Evolutionary conservation across 2,888 invertebrate species (phyloP).

Genomic region (Nephrotoma appendiculata): DNA sequence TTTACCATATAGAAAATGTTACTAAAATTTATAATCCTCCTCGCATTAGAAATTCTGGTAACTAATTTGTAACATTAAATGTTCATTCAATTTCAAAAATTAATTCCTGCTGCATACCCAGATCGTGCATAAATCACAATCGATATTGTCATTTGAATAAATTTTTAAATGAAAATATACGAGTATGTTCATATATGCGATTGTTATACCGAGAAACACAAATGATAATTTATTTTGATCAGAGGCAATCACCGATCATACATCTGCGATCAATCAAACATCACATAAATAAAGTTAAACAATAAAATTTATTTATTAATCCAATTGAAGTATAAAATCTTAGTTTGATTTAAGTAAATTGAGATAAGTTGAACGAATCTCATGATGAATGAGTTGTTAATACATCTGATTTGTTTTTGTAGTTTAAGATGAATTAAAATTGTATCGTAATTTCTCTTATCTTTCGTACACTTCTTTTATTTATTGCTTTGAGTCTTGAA

Average conservation of each 20-base stretch:
- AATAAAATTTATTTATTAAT: not conserved
- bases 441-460: not conserved
- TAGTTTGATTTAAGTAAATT: not conserved
- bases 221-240: not conserved
- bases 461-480: not conserved
- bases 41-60: too few relatives aligned
- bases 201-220: not conserved
- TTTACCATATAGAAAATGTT: too few relatives aligned
- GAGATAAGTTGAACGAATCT: not conserved
- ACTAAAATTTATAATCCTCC: too few relatives aligned
- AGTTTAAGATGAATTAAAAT: not conserved
- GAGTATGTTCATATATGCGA: too few relatives aligned
- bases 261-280: not conserved
- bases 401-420: not conserved
- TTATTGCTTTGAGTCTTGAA: not conserved
- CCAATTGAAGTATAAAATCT: not conserved
- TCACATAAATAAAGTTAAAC: not conserved
- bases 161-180: too few relatives aligned
- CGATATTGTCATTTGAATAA: too few relatives aligned
- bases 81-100: too few relatives aligned
- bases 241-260: not conserved
- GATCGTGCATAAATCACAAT: too few relatives aligned
- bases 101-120: too few relatives aligned
- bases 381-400: too few relatives aligned
- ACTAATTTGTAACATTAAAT: too few relatives aligned